Evolutionary conservation across 2,888 invertebrate genomes (phyloP), one percentile per base, ranked within the genome.

Genomic region (Geotrupes spiniger): DNA sequence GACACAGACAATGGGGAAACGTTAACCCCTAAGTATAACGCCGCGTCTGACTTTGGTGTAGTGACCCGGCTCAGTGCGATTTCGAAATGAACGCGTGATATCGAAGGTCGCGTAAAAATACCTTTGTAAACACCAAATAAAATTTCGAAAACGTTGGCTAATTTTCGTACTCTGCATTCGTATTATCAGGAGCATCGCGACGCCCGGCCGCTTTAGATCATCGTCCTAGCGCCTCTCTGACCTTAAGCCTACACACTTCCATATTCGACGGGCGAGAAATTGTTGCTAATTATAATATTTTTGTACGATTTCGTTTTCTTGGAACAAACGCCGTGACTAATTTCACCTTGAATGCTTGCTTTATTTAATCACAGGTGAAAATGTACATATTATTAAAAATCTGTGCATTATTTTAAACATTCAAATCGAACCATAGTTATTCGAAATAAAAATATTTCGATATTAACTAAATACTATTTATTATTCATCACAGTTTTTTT

Each of bases 81-180:
- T 49, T 45, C 17, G 28, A 41, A 49, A 52, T 56, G n/a, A 50
- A 52, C 53, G 44, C 52, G 42, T 46, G 51, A 42, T 51, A 40
- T 36, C 38, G 49, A 56, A 56, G 56, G 56, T 56, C 51, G 49
- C 36, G 28, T 42, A 44, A 55, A 55, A 55, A 54, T 54, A 54
- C 44, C 41, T 42, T 16, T 37, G 42, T 42, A 42, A 44, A 44
- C 26, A 47, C 51, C 42, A 46, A 40, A 40, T 26, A 11, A 33
- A 28, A 45, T 12, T 25, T 39, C 21, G 33, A 46, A 39, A 42
- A 42, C 45, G 44, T 29, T 36, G 33, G 29, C 46, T 21, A 21
- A 21, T 21, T 21, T 41, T n/a, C 17, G 11, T 33, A 46, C 45
- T 39, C 37, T 47, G 46, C 43, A 53, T 27, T 44, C 52, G 51